phyloP scores from a whole-genome alignment of 2,888 invertebrate genomes.

The Penaeus monodon region DNA sequence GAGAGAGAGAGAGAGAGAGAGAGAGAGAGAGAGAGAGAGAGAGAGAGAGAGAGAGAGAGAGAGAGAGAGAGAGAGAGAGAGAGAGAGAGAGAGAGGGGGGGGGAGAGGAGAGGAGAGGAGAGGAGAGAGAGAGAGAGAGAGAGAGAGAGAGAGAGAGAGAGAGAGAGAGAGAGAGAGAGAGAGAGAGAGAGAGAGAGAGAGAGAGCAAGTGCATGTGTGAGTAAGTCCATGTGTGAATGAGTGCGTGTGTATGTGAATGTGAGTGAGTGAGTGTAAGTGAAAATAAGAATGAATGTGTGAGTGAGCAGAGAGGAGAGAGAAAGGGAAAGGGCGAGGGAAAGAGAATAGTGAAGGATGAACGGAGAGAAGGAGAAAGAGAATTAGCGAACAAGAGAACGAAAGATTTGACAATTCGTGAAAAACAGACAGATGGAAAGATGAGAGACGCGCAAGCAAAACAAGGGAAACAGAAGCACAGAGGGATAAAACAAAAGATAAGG shows the following conservation, averaged over 20 bases:
- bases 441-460: too few species aligned
- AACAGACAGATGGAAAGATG: too few species aligned
- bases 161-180: slow-evolving; percentile 13
- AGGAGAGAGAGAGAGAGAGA: background rate
- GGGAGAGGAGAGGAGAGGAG: background rate
- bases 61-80: background rate
- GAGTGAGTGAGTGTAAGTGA: background rate
- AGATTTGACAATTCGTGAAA: too few species aligned
- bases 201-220: background rate
- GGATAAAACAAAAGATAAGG: background rate
- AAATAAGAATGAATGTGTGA: too few species aligned
- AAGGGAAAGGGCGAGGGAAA: too few species aligned
- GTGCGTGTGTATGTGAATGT: background rate
- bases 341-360: too few species aligned
- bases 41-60: slow-evolving; percentile 21
- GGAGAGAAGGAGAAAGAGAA: too few species aligned
- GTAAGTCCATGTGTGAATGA: background rate
- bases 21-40: slow-evolving; percentile 34
- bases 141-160: slow-evolving; percentile 12
- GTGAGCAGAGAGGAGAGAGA: too few species aligned
- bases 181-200: slow-evolving; percentile 16
- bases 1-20: slow-evolving; percentile 33
- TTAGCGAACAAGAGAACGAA: too few species aligned
- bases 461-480: too few species aligned
- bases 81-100: background rate